A percentile compares a stretch with the other conserved stretches of the same genome.
Evolutionary conservation across 1,140 invertebrate species (phyloP).

Genomic region (Cotesia vestalis): DNA sequence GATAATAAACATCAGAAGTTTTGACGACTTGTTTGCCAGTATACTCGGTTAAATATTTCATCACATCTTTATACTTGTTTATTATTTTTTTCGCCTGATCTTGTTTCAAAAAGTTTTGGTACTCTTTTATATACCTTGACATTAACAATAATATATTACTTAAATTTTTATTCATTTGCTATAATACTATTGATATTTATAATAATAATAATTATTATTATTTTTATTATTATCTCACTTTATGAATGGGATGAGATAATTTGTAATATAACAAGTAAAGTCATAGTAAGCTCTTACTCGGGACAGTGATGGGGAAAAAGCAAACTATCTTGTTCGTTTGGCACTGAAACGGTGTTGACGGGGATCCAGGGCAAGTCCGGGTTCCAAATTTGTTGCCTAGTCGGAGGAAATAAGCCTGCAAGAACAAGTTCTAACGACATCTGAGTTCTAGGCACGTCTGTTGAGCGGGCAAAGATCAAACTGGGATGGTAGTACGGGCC

Average conservation of each 20-base stretch:
- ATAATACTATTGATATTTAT: too few species aligned
- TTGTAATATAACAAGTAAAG: background rate
- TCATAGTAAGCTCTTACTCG: slow-evolving; percentile 41
- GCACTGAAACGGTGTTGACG: slow-evolving; percentile 47
- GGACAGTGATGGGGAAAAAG: slow-evolving; percentile 56
- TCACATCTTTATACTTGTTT: slow-evolving; percentile 49
- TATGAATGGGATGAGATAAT: background rate
- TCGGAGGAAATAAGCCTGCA: slow-evolving; percentile 75
- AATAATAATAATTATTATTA: background rate
- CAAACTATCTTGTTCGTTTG: slow-evolving; percentile 49
- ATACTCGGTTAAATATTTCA: slow-evolving; percentile 55
- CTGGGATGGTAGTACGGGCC: slow-evolving; percentile 67
- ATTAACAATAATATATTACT: slow-evolving; percentile 25
- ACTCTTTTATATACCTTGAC: slow-evolving; percentile 51
- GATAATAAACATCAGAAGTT: slow-evolving; percentile 48
- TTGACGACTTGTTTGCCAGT: slow-evolving; percentile 51
- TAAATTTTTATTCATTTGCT: slow-evolving; percentile 5
- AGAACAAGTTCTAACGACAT: slow-evolving; percentile 78
- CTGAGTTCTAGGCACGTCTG: slow-evolving; percentile 71
- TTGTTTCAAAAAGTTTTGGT: slow-evolving; percentile 42
- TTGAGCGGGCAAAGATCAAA: slow-evolving; percentile 66
- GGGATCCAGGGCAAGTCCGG: slow-evolving; percentile 74
- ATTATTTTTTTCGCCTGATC: slow-evolving; percentile 44
- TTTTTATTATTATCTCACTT: background rate
- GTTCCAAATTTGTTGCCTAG: slow-evolving; percentile 69